Evolutionary conservation across 2,113 vertebrate genomes (phyloP).

Genomic region (Mesocricetus auratus): DNA sequence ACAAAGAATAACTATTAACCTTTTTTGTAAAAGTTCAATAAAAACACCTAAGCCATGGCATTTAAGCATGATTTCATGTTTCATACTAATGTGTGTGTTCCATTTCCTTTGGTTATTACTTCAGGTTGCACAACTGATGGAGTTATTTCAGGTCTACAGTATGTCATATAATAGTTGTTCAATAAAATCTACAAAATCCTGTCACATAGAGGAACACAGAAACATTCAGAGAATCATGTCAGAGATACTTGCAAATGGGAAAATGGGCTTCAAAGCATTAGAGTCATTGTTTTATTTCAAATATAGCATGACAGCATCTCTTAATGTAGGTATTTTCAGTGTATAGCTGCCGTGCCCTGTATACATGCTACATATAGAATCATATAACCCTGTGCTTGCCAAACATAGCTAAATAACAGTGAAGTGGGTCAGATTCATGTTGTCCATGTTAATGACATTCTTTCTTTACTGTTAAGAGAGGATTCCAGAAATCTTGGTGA

Average conservation of each 20-base stretch:
- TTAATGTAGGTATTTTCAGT: not conserved
- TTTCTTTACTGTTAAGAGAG: not conserved
- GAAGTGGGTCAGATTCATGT: not conserved
- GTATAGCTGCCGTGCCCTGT: not conserved
- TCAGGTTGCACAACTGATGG: not conserved
- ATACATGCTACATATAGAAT: not conserved
- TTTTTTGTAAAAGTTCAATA: not conserved
- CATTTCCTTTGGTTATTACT: too few species aligned
- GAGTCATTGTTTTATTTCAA: constrained; percentile 22
- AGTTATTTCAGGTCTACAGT: not conserved
- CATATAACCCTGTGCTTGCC: not conserved
- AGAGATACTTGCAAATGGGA: not conserved
- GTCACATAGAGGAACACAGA: not conserved
- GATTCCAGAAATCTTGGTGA: not conserved
- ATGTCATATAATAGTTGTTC: not conserved
- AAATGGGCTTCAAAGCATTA: not conserved
- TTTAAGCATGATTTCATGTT: not conserved
- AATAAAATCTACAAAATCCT: not conserved
- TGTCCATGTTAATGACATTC: not conserved
- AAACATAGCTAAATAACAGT: not conserved
- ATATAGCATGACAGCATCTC: not conserved
- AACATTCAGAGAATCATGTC: not conserved
- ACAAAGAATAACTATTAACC: not conserved
- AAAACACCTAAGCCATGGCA: not conserved
- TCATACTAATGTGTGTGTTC: not conserved